phyloP scores from a whole-genome alignment of 2,797 vertebrate genomes.

The Gadopsis marmoratus region DNA sequence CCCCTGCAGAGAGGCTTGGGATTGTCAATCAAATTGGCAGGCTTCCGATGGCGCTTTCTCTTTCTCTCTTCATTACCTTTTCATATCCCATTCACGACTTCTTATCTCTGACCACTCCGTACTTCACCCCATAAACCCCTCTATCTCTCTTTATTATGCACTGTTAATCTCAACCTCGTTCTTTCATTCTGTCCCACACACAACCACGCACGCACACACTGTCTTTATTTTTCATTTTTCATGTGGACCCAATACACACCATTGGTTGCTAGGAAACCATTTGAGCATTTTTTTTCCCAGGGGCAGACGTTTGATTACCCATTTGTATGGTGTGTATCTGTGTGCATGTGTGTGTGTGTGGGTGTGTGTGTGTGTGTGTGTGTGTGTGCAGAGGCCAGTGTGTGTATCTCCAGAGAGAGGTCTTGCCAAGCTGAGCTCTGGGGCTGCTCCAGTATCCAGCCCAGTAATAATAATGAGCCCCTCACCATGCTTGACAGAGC shows the following conservation, averaged over 20 bases:
- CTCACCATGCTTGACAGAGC: slow-evolving; percentile 74
- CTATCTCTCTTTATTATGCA: slow-evolving; percentile 68
- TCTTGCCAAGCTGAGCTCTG: slow-evolving; percentile 80
- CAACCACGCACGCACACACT: slow-evolving; percentile 44
- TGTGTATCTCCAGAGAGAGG: slow-evolving; percentile 72
- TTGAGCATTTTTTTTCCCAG: slow-evolving; percentile 72
- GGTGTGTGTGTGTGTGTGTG: slow-evolving; percentile 35
- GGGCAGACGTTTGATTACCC: slow-evolving; percentile 90
- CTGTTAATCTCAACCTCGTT: slow-evolving; percentile 71
- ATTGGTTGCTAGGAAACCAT: slow-evolving; percentile 89
- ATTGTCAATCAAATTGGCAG: slow-evolving; percentile 68
- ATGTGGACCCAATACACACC: slow-evolving; percentile 75
- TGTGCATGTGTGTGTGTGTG: slow-evolving; percentile 38
- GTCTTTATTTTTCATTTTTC: slow-evolving; percentile 76
- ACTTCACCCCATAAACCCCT: slow-evolving; percentile 69
- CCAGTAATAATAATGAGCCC: slow-evolving; percentile 81
- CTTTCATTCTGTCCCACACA: slow-evolving; percentile 65
- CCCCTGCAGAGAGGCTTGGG: slow-evolving; percentile 70
- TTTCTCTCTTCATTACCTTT: slow-evolving; percentile 74
- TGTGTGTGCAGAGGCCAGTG: slow-evolving; percentile 46
- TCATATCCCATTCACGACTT: slow-evolving; percentile 70
- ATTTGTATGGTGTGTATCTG: slow-evolving; percentile 84
- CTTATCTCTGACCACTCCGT: slow-evolving; percentile 68
- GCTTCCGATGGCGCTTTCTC: slow-evolving; percentile 57
- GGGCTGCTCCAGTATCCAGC: slow-evolving; percentile 77